Percentiles rank a stretch among this genome's conserved stretches.
Conservation (phyloP, 35 echinoderm and acorn worm genomes). For the Ptychodera flava region DNA sequence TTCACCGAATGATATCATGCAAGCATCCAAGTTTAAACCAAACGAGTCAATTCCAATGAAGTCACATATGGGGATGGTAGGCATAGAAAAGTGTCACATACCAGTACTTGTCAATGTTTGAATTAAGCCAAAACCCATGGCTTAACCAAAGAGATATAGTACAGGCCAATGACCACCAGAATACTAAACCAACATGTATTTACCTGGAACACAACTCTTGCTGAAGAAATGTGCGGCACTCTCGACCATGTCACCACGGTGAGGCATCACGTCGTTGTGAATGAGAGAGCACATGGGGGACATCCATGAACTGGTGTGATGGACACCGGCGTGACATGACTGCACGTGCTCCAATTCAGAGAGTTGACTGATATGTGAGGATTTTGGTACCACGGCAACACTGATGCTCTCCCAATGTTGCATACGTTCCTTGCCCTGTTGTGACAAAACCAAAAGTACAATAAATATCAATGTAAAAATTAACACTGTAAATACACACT, state of each 20-base stretch:
- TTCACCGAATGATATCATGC: no score
- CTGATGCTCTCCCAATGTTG: constrained; percentile 69
- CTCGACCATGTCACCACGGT: constrained; percentile 56
- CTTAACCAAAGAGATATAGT: no score
- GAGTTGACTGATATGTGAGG: constrained; percentile 13
- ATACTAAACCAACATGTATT: no score
- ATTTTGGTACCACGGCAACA: constrained; percentile 29
- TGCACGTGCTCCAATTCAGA: constrained; percentile 25
- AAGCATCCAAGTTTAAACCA: no score
- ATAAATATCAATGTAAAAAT: background rate
- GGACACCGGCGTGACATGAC: constrained; percentile 53
- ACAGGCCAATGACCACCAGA: no score
- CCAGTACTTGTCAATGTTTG: no score
- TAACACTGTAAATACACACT: background rate
- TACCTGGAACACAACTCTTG: constrained; percentile 88
- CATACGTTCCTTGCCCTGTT: background rate
- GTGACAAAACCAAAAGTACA: no score
- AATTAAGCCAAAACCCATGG: no score
- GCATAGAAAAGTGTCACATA: no score
- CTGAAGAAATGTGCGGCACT: constrained; percentile 78
- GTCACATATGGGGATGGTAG: no score
- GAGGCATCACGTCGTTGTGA: constrained; percentile 59
- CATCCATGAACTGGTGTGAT: constrained; percentile 42
- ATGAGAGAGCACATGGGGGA: constrained; percentile 68
- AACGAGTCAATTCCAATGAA: no score